These are phyloP conservation scores for Biston stratarius DNA, from an alignment of 2,888 invertebrate species.

Conservation along the genomic window DNA sequence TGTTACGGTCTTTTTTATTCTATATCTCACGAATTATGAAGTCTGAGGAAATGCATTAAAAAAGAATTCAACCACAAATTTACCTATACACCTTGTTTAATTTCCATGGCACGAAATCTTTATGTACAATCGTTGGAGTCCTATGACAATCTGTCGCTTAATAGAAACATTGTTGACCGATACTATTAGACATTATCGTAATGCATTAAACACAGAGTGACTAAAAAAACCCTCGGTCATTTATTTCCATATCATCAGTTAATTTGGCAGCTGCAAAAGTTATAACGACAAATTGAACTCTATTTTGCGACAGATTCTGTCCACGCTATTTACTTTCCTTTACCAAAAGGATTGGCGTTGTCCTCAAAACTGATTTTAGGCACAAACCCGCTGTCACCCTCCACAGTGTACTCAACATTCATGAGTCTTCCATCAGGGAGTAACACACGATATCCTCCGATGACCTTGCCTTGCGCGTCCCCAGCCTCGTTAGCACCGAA, in stretches of 20 bases:
- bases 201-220: too few species aligned
- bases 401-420: conserved; percentile 90
- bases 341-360: conserved; percentile 86
- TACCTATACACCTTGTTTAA: background rate
- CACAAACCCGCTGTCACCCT: conserved; percentile 90
- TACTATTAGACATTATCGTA: too few species aligned
- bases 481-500: conserved; percentile 90
- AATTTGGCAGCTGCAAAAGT: background rate
- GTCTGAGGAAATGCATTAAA: background rate
- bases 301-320: conserved; percentile 27
- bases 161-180: conserved; percentile 1
- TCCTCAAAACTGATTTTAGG: conserved; percentile 89
- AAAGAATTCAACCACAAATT: background rate
- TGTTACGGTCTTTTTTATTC: too few species aligned
- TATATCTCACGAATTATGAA: conserved; percentile 7
- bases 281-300: conserved; percentile 33
- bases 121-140: conserved; percentile 43
- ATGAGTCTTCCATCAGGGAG: conserved; percentile 90
- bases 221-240: background rate
- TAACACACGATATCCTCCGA: conserved; percentile 89
- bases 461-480: conserved; percentile 87
- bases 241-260: too few species aligned
- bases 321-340: conserved; percentile 64
- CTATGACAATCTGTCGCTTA: conserved; percentile 27
- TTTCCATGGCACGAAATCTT: conserved; percentile 21